Evolutionary conservation across 2,797 vertebrate species (phyloP).

Genomic region (Mionectes olivaceus): DNA sequence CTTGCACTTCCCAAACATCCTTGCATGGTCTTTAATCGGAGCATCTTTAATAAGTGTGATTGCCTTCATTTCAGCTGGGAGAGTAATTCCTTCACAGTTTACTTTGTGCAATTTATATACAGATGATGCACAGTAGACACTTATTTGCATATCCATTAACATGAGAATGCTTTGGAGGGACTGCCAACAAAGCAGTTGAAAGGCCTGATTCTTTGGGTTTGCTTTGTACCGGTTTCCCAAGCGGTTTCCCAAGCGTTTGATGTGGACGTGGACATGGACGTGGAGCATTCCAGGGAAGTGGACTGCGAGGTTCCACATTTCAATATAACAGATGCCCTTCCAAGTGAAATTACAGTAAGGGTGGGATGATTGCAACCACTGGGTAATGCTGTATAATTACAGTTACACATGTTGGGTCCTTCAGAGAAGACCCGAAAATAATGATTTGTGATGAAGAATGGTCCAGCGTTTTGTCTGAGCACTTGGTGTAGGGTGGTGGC

Average conservation of each 20-base stretch:
- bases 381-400: not conserved
- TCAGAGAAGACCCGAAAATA: not conserved
- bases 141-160: constrained; percentile 48
- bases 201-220: not conserved
- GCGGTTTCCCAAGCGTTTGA: not conserved
- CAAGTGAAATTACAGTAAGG: not conserved
- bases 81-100: not conserved
- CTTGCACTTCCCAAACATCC: not conserved
- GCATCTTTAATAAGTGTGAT: not conserved
- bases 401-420: not conserved
- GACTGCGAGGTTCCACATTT: not conserved
- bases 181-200: constrained; percentile 35
- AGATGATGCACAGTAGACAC: constrained; percentile 21
- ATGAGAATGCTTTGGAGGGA: constrained; percentile 51
- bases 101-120: constrained; percentile 25
- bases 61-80: constrained; percentile 4
- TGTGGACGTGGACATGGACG: constrained; percentile 54
- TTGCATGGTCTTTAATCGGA: not conserved
- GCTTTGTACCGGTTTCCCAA: not conserved
- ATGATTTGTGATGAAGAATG: constrained; percentile 29
- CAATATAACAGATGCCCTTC: not conserved
- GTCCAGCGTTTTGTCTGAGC: not conserved
- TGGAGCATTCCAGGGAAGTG: not conserved
- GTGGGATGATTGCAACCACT: not conserved
- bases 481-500: not conserved